Evolutionary conservation across 1,140 invertebrate genomes (phyloP).

Genomic region (Heliconius melpomene): DNA sequence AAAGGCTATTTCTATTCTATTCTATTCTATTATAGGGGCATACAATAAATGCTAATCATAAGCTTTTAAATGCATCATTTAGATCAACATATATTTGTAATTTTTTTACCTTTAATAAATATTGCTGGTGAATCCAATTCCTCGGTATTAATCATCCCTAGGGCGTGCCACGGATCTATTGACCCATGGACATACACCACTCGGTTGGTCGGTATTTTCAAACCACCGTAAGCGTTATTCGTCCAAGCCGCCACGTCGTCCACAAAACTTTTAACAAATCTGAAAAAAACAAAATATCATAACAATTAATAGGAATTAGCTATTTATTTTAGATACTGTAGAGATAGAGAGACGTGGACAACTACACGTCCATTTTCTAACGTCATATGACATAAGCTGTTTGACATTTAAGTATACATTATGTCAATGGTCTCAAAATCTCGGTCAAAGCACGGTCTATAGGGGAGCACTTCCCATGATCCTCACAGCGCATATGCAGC

Average conservation of each 20-base stretch:
- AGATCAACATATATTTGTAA: neutral
- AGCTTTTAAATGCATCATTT: neutral
- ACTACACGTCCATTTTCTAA: too few relatives aligned
- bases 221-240: conserved; percentile 90
- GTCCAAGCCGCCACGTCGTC: conserved; percentile 85
- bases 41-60: neutral
- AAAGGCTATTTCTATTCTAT: too few relatives aligned
- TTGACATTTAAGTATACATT: too few relatives aligned
- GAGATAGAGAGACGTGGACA: too few relatives aligned
- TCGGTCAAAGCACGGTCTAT: too few relatives aligned
- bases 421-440: too few relatives aligned
- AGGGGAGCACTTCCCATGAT: too few relatives aligned
- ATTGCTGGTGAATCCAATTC: conserved; percentile 85
- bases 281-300: conserved; percentile 48
- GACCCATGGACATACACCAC: conserved; percentile 95
- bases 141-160: conserved; percentile 85
- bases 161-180: conserved; percentile 96
- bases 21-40: too few relatives aligned
- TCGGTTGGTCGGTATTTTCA: conserved; percentile 86
- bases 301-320: neutral
- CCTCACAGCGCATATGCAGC: neutral
- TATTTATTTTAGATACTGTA: too few relatives aligned
- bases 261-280: conserved; percentile 84
- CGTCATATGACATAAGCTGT: too few relatives aligned
- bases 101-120: conserved; percentile 84